phyloP scores from a whole-genome alignment of 2,113 vertebrate species.

The Cyprinodon brontotheroides region DNA sequence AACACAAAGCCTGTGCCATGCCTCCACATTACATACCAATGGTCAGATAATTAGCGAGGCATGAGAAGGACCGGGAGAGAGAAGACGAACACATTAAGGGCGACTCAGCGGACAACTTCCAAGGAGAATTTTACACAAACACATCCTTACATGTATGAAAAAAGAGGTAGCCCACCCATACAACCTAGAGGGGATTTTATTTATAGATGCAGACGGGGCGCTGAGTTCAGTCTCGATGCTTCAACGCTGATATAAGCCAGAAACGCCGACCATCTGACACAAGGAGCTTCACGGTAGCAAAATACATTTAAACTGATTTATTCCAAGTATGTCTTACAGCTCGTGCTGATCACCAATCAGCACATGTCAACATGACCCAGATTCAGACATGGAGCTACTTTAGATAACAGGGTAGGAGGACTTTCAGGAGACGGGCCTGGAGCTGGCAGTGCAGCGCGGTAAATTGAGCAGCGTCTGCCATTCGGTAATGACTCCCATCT shows the following conservation, averaged over 20 bases:
- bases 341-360: slow-evolving; percentile 32
- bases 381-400: slow-evolving; percentile 38
- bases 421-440: slow-evolving; percentile 35
- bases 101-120: slow-evolving; percentile 20
- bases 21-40: slow-evolving; percentile 48
- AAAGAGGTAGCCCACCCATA: slow-evolving; percentile 8
- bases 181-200: slow-evolving; percentile 48
- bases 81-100: slow-evolving; percentile 27
- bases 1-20: slow-evolving; percentile 61
- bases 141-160: slow-evolving; percentile 25
- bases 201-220: slow-evolving; percentile 59
- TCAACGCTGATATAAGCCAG: slow-evolving; percentile 60
- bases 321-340: slow-evolving; percentile 25
- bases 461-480: slow-evolving; percentile 71
- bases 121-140: slow-evolving; percentile 15
- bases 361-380: slow-evolving; percentile 39
- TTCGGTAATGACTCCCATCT: slow-evolving; percentile 74
- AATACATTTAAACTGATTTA: slow-evolving; percentile 28
- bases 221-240: slow-evolving; percentile 54
- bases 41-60: slow-evolving; percentile 36
- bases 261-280: slow-evolving; percentile 33
- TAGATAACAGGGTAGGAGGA: slow-evolving; percentile 38
- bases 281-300: slow-evolving; percentile 18
- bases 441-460: slow-evolving; percentile 52
- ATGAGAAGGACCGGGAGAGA: slow-evolving; percentile 29